Conservation (phyloP, 2,888 invertebrate genomes). For the Drosophila barbarae region DNA sequence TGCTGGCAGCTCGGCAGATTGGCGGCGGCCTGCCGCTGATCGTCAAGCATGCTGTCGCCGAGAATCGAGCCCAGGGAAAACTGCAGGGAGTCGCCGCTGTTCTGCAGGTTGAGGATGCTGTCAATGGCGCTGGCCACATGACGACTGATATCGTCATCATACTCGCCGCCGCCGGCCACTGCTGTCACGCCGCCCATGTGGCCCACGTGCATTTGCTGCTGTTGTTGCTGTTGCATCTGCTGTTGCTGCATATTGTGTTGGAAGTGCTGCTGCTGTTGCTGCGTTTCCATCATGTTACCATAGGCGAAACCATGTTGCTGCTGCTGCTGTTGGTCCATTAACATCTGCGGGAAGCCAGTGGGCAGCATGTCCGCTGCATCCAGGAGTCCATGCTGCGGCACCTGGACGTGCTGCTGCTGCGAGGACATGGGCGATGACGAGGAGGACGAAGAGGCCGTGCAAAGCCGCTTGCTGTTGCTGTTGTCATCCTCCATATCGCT, state of each 20-base stretch:
- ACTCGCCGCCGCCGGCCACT: conserved; percentile 73
- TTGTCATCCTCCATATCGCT: conserved; percentile 71
- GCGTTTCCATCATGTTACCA: conserved; percentile 52
- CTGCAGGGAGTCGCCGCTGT: conserved; percentile 79
- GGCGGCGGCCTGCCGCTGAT: conserved; percentile 69
- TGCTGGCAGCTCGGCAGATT: conserved; percentile 64
- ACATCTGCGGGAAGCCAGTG: conserved; percentile 67
- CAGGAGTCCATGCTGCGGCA: conserved; percentile 58
- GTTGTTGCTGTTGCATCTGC: conserved; percentile 62
- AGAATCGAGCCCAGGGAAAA: conserved; percentile 79
- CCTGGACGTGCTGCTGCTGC: conserved; percentile 56
- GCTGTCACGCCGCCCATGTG: conserved; percentile 57
- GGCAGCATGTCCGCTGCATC: conserved; percentile 55
- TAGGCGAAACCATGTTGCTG: conserved; percentile 70
- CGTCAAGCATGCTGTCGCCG: conserved; percentile 77
- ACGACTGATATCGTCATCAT: conserved; percentile 85
- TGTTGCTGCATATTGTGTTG: conserved; percentile 47
- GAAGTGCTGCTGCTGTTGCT: conserved; percentile 58
- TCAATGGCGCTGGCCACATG: conserved; percentile 91
- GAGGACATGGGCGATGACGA: conserved; percentile 73
- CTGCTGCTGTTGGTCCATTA: conserved; percentile 71
- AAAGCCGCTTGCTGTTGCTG: conserved; percentile 74
- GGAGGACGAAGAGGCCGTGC: conserved; percentile 70
- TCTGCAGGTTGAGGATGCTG: conserved; percentile 87
- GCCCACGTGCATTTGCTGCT: conserved; percentile 67